phyloP scores from a whole-genome alignment of 2,888 invertebrate genomes.

The Agonopterix subpropinquella region DNA sequence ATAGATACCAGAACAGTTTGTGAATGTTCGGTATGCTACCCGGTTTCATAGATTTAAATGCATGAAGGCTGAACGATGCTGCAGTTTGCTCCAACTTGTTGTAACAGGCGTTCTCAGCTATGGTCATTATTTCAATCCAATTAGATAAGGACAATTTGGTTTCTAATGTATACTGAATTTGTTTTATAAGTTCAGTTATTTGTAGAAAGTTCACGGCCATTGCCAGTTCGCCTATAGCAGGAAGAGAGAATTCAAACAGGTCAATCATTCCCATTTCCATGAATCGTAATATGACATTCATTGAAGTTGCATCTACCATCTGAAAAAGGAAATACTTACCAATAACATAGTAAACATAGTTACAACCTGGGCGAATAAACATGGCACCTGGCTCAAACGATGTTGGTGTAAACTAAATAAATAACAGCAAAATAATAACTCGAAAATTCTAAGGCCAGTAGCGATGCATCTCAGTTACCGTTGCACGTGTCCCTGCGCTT shows the following conservation, averaged over 20 bases:
- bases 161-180: slow-evolving; percentile 51
- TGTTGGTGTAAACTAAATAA: no score
- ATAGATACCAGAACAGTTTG: slow-evolving; percentile 57
- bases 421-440: no score
- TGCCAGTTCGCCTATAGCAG: slow-evolving; percentile 40
- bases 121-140: slow-evolving; percentile 47
- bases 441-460: no score
- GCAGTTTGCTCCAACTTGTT: slow-evolving; percentile 35
- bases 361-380: no score
- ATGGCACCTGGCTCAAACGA: no score
- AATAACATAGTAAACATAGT: no score
- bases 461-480: no score
- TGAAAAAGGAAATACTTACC: slow-evolving; percentile 20
- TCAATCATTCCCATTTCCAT: slow-evolving; percentile 54
- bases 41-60: slow-evolving; percentile 47
- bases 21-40: slow-evolving; percentile 39
- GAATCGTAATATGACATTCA: slow-evolving; percentile 48
- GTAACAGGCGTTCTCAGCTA: slow-evolving; percentile 47
- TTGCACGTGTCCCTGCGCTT: no score
- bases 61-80: slow-evolving; percentile 43
- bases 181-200: slow-evolving; percentile 53
- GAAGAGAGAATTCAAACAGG: slow-evolving; percentile 38
- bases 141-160: slow-evolving; percentile 34
- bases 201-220: slow-evolving; percentile 56
- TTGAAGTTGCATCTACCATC: slow-evolving; percentile 54